Base-by-base conservation (phyloP, 2,888 invertebrate genomes). In the Adelphocoris suturalis region DNA sequence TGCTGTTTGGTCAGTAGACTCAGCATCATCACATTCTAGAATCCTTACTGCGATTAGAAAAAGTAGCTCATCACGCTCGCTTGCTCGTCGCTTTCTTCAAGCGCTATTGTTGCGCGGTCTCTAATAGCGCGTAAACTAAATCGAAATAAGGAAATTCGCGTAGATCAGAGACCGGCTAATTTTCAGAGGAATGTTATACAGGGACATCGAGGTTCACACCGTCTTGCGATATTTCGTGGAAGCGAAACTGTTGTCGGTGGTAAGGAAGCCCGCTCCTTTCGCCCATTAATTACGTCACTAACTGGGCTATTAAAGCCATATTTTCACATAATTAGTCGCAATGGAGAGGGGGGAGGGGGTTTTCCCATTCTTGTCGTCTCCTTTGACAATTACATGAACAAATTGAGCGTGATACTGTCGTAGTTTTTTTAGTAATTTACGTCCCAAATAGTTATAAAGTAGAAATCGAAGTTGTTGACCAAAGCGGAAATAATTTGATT, bases 251-350 rank as follows among this genome's bases (percentile, higher is more conserved):
- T 23, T 68, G 68, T 68, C 23, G 68, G 68, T 9, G 68, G 68
- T 68, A 27, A 27, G 23, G 23, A 23, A 80, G 19, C 46, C 11
- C 46, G n/a, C 16, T 46, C 78, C 78, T 80, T 46, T 80, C 19
- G 78, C 19, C 78, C 78, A 37, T 47, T 80, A 80, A 80, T 80
- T 80, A 80, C 78, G 78, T 46, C 78, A 80, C 78, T 80, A 80
- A 47, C 78, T 16, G 47, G 78, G 78, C 78, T 80, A 80, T 80
- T 80, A 80, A 47, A 80, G 16, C 78, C 78, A 80, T 80, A 80
- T 80, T 80, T 80, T 80, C 78, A 46, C 37, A 46, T 80, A 80
- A 80, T 80, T 80, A 80, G 78, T 37, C 78, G 68, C 23, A 23
- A 37, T 3, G 14, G 47, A 46, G 78, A 16, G 78, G 2, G 16